A percentile compares a stretch with the other conserved stretches of the same genome.
phyloP scores from a whole-genome alignment of 2,888 invertebrate genomes.

The Scrobipalpa costella region DNA sequence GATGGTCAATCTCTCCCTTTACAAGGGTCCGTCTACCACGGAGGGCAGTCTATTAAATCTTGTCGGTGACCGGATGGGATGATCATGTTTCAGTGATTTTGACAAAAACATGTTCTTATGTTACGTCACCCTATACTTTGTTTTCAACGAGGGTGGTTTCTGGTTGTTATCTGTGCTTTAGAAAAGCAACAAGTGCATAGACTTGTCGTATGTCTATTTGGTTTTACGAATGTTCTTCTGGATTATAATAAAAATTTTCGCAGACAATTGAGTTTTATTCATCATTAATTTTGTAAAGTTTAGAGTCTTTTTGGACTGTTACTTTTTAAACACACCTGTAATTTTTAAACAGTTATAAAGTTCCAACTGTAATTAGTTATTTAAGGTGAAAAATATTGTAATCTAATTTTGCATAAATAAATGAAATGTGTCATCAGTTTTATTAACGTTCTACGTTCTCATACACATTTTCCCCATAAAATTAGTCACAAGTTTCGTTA shows the following conservation, averaged over 20 bases:
- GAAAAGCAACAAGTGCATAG: conserved; percentile 1
- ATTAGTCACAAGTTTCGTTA: background rate
- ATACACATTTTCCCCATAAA: no score
- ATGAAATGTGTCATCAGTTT: background rate
- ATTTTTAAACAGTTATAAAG: no score
- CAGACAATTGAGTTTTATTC: no score
- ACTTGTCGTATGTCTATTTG: background rate
- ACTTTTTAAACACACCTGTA: no score
- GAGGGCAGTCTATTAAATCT: conserved; percentile 77
- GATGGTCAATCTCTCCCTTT: conserved; percentile 43
- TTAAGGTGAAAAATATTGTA: background rate
- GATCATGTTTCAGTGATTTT: conserved; percentile 74
- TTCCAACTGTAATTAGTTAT: no score
- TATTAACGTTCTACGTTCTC: no score
- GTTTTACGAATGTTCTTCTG: background rate
- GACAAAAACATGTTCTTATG: conserved; percentile 62
- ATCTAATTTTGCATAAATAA: background rate
- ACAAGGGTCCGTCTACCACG: conserved; percentile 61
- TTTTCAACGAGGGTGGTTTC: conserved; percentile 43
- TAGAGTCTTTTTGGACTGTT: no score
- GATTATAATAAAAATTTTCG: background rate
- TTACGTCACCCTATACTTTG: conserved; percentile 65
- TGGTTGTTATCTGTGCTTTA: conserved; percentile 7
- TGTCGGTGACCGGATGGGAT: conserved; percentile 66
- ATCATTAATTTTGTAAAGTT: no score